Evolutionary conservation across 2,888 invertebrate genomes (phyloP).

Genomic region (Nymphalis polychloros): DNA sequence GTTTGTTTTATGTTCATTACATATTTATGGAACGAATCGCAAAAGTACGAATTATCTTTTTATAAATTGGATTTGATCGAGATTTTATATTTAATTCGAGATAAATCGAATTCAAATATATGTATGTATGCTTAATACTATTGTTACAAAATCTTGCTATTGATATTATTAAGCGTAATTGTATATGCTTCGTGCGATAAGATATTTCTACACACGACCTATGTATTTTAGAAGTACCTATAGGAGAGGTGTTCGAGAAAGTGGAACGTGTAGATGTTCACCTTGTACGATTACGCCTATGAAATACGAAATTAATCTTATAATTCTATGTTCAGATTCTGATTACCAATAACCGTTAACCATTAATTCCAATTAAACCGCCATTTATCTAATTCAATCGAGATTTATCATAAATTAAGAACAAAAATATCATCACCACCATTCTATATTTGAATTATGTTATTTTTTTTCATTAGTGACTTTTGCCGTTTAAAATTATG

Average conservation of each 20-base stretch:
- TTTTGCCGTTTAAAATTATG: background rate
- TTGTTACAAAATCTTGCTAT: no score
- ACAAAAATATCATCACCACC: background rate
- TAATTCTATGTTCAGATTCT: conserved; percentile 1
- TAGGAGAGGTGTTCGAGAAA: conserved; percentile 11
- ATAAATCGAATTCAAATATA: no score
- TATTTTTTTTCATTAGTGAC: no score
- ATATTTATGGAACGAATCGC: no score
- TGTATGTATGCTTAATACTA: no score
- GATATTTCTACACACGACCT: background rate
- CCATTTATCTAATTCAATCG: background rate
- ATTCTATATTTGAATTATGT: no score
- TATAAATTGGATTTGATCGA: no score
- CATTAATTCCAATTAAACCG: background rate
- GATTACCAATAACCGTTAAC: conserved; percentile 1
- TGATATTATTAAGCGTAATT: no score
- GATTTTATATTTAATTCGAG: no score
- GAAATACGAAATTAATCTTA: conserved; percentile 13
- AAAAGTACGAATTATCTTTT: no score
- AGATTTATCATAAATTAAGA: background rate
- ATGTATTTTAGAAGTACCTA: background rate
- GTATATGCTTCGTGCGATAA: no score
- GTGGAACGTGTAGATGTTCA: conserved; percentile 13
- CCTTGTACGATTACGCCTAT: conserved; percentile 13
- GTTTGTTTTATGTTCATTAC: no score